A percentile compares a stretch with the other conserved stretches of the same genome.
These are phyloP conservation scores for Melanargia galathea DNA, from an alignment of 2,888 invertebrate genomes.

Conservation along the genomic window DNA sequence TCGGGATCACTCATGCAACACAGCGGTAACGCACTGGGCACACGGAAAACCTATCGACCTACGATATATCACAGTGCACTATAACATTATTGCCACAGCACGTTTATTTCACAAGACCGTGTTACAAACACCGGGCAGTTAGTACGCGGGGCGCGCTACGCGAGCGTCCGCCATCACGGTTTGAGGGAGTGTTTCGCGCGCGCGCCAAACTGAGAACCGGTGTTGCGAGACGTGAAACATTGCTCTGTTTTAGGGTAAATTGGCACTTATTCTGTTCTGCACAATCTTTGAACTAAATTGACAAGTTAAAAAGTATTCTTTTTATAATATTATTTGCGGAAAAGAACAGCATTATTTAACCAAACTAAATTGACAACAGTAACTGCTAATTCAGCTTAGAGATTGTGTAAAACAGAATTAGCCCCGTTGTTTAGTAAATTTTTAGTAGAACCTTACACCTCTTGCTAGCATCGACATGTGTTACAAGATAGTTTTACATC, in stretches of 20 bases:
- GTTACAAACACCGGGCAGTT: constrained; percentile 47
- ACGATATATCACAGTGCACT: constrained; percentile 47
- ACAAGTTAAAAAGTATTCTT: too few relatives aligned
- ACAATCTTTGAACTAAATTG: too few relatives aligned
- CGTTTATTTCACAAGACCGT: constrained; percentile 39
- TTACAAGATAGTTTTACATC: too few relatives aligned
- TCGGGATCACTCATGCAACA: constrained; percentile 77
- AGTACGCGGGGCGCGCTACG: constrained; percentile 69
- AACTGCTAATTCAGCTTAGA: too few relatives aligned
- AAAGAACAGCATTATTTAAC: too few relatives aligned
- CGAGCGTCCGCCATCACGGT: constrained; percentile 73
- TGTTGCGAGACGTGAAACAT: constrained; percentile 43
- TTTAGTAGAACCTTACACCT: too few relatives aligned
- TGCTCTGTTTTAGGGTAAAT: constrained; percentile 34
- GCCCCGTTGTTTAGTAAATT: too few relatives aligned
- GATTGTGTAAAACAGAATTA: too few relatives aligned
- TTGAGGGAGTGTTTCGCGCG: constrained; percentile 73
- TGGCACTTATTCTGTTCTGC: too few relatives aligned
- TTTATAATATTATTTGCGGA: too few relatives aligned
- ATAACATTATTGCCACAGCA: constrained; percentile 65
- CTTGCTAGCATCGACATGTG: too few relatives aligned
- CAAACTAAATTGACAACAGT: too few relatives aligned
- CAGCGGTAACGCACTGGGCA: constrained; percentile 62
- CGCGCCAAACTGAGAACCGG: constrained; percentile 62
- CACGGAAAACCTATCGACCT: constrained; percentile 51